phyloP scores from a whole-genome alignment of 2,113 vertebrate genomes.

The Prunella himalayana region DNA sequence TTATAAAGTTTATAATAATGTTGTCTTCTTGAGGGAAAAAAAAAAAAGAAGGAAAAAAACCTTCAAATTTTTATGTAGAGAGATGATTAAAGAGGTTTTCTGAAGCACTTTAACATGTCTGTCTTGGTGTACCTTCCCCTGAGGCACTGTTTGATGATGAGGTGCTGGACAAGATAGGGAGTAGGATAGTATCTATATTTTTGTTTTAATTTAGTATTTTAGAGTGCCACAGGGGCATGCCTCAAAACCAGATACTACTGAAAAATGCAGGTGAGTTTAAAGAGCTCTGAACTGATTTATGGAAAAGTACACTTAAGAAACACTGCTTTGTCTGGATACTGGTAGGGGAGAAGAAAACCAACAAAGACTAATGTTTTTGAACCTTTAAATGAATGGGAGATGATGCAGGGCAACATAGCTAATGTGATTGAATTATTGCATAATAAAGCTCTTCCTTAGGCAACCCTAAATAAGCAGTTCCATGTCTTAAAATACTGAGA shows the following conservation, averaged over 20 bases:
- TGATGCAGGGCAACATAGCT: neutral
- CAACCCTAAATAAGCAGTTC: neutral
- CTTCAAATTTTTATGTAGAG: neutral
- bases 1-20: neutral
- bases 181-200: neutral
- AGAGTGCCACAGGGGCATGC: fast-evolving
- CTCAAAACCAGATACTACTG: neutral
- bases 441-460: neutral
- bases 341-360: neutral
- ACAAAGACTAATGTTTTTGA: neutral
- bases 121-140: neutral
- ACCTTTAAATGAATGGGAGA: neutral
- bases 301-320: neutral
- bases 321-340: neutral
- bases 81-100: neutral
- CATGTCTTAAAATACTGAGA: neutral
- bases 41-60: neutral
- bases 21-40: neutral
- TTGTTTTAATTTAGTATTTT: neutral
- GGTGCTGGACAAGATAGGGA: neutral
- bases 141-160: neutral
- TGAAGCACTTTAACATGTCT: neutral
- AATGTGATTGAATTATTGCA: neutral
- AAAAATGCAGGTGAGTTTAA: neutral
- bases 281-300: neutral